phyloP scores from a whole-genome alignment of 2,113 vertebrate genomes.

The Nothocercus julius region DNA sequence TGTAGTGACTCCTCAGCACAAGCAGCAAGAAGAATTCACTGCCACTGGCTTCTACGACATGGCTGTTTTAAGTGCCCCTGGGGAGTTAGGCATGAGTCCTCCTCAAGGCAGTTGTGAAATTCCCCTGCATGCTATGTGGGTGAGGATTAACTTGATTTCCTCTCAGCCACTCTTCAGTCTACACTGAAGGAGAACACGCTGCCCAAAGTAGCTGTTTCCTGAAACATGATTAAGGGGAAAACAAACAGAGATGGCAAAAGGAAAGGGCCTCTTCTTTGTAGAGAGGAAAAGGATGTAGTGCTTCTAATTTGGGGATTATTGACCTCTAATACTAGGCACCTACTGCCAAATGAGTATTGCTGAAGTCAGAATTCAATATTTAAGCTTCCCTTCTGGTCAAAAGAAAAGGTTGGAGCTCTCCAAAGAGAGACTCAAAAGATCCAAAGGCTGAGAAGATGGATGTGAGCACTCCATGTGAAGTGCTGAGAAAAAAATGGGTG shows the following conservation, averaged over 20 bases:
- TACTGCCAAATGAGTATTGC: background rate
- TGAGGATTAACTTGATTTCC: conserved; percentile 1
- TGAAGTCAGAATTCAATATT: background rate
- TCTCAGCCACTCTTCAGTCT: background rate
- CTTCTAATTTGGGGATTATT: background rate
- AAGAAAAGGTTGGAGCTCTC: background rate
- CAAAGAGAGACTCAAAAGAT: background rate
- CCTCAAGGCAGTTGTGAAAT: background rate
- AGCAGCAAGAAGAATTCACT: background rate
- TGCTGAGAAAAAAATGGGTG: background rate
- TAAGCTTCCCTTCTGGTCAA: background rate
- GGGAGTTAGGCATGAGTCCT: background rate
- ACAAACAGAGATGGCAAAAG: background rate
- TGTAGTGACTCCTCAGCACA: background rate
- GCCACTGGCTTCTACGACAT: background rate
- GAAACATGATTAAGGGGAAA: conserved; percentile 8
- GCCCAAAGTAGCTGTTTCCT: background rate
- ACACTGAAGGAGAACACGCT: accelerated
- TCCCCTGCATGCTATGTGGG: background rate
- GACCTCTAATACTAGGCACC: background rate
- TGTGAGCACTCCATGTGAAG: background rate
- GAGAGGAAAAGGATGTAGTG: background rate
- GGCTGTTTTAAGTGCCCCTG: background rate
- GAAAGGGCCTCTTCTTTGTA: background rate
- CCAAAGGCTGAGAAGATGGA: background rate